A percentile compares a stretch with the other conserved stretches of the same genome.
Evolutionary conservation across 2,888 invertebrate genomes (phyloP).

Genomic region (Clunio marinus): DNA sequence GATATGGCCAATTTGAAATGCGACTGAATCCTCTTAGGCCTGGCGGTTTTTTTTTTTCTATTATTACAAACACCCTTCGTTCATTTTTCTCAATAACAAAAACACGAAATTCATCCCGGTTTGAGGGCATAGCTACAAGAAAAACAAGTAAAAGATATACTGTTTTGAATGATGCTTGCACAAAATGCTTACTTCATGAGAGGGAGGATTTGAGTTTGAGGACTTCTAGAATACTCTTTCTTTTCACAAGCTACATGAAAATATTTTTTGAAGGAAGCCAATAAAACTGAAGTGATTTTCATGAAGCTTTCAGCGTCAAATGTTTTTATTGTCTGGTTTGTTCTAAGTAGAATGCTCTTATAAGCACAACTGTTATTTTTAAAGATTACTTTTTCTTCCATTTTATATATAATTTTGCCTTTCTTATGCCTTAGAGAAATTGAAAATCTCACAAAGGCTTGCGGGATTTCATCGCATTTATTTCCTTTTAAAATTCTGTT

Average conservation of each 20-base stretch:
- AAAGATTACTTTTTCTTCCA: no score
- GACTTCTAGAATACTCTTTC: not conserved
- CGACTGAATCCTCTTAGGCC: not conserved
- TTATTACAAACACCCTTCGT: slow-evolving; percentile 20
- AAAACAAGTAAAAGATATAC: slow-evolving; percentile 34
- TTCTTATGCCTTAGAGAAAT: no score
- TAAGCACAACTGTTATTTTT: not conserved
- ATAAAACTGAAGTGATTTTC: slow-evolving; percentile 14
- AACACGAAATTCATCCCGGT: slow-evolving; percentile 8
- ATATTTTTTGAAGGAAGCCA: not conserved
- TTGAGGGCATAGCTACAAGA: slow-evolving; percentile 31
- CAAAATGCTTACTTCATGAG: not conserved
- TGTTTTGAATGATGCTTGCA: not conserved
- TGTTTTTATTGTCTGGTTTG: not conserved
- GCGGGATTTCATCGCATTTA: not conserved
- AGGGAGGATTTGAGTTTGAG: no score
- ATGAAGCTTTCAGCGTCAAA: not conserved
- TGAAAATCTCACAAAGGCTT: not conserved
- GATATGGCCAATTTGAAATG: slow-evolving; percentile 36
- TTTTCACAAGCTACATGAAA: not conserved
- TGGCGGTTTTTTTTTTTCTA: not conserved
- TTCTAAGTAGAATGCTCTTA: not conserved
- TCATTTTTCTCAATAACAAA: slow-evolving; percentile 31
- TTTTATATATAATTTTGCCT: no score
- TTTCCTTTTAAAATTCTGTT: slow-evolving; percentile 27